Evolutionary conservation across 2,797 vertebrate species (phyloP), one percentile per base, ranked within the genome.

Genomic region (Anguilla marmorata): DNA sequence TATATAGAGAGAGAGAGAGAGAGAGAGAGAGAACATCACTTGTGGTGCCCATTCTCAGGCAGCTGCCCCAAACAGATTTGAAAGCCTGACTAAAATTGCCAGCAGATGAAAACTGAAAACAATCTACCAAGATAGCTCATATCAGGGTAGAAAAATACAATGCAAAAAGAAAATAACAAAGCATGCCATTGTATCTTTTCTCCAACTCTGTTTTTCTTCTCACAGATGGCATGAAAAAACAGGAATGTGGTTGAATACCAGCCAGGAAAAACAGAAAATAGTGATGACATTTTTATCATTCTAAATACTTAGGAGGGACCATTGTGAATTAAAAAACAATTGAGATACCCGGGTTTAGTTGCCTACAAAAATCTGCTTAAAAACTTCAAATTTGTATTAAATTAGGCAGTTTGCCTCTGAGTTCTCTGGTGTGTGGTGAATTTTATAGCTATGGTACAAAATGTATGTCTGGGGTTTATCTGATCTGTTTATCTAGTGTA

Each of bases 71-170:
- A 74, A 84, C 80, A 84, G 58, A 69, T 82, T 82, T 79, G 54
- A 91, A 86, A 90, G 90, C 69, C 87, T 85, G 84, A 11, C 85
- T 87, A 69, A 88, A 76, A 91, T 87, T 91, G 90, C 89, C 37
- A 83, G 88, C 76, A 91, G 87, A 93, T 88, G 83, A 90, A 91
- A 91, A 76, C 84, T 88, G 89, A 87, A 91, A 92, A 90, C 52
- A 27, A 84, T 82, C 87, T 89, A 89, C 88, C 89, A 89, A 90
- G 60, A 88, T 76, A 66, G 58, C 86, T 76, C 72, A 90, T 88
- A 91, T 91, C 85, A 90, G 60, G 76, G 66, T n/a, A 37, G 83
- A 19, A 56, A 84, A 84, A 84, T 56, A 58, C 30, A 33, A 14
- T 9, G 21, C 50, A 84, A 85, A 79, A 8, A 54, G 41, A n/a